A percentile compares a stretch with the other conserved stretches of the same genome.
These are phyloP conservation scores for Chaitophorus viminalis DNA, from an alignment of 2,888 invertebrate species.

Conservation along the genomic window DNA sequence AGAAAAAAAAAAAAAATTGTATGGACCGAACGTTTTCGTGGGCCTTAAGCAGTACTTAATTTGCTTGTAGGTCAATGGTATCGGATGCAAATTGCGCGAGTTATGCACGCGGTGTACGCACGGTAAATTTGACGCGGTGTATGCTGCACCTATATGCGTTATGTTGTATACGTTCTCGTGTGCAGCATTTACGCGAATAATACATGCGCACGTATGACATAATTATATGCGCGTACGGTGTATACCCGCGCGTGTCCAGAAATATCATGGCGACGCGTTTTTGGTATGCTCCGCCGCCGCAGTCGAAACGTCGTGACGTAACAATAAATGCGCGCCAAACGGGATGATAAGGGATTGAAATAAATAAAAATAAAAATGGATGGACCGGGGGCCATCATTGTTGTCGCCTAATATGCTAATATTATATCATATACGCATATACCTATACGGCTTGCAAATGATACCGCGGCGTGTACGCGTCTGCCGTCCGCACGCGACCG, in stretches of 20 bases:
- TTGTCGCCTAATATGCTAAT: neutral
- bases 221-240: no score
- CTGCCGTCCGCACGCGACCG: neutral
- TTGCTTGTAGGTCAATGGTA: no score
- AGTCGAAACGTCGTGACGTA: neutral
- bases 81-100: no score
- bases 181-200: neutral
- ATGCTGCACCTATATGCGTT: neutral
- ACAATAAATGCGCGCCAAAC: neutral
- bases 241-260: neutral
- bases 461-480: no score
- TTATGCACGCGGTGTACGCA: neutral
- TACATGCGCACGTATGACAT: neutral
- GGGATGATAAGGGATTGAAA: neutral
- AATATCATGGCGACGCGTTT: neutral
- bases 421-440: neutral
- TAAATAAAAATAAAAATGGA: neutral
- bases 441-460: neutral
- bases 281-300: neutral
- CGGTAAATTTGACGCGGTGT: neutral
- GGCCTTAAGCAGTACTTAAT: no score
- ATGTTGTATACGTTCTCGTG: neutral
- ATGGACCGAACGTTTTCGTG: no score
- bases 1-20: no score
- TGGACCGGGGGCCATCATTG: constrained; percentile 20